Evolutionary conservation across 1,140 invertebrate genomes (phyloP).

Genomic region (Megalopta genalis): DNA sequence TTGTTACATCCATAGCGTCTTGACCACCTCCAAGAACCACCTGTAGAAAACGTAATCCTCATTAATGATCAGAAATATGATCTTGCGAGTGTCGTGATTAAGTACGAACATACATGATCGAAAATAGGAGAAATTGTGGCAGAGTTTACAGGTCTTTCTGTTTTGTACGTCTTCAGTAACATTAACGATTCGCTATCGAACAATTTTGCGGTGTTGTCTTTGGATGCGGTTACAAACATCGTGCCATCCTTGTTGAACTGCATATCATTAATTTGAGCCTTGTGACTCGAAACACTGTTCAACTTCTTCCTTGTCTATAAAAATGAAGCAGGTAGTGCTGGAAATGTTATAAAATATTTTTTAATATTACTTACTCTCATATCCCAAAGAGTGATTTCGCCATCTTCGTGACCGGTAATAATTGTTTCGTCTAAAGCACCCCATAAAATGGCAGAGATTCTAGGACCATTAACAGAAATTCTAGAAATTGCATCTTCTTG

Average conservation of each 20-base stretch:
- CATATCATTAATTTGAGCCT: conserved; percentile 95
- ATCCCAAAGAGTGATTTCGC: conserved; percentile 95
- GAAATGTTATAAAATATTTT: conserved; percentile 27
- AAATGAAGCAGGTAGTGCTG: neutral
- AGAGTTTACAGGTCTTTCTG: conserved; percentile 97
- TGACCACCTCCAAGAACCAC: conserved; percentile 97
- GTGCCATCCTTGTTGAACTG: conserved; percentile 95
- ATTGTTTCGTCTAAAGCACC: conserved; percentile 94
- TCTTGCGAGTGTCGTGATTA: neutral
- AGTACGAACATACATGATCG: conserved; percentile 88
- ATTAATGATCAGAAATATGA: neutral
- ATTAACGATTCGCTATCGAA: conserved; percentile 94
- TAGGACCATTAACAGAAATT: conserved; percentile 85
- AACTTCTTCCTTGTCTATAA: conserved; percentile 89
- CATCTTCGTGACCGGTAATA: conserved; percentile 96
- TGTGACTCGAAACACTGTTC: conserved; percentile 89
- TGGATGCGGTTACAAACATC: conserved; percentile 98
- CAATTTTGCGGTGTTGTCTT: conserved; percentile 95
- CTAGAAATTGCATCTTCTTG: conserved; percentile 83
- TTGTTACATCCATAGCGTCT: conserved; percentile 99
- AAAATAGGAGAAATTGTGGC: conserved; percentile 96
- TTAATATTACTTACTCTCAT: conserved; percentile 83
- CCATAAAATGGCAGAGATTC: conserved; percentile 96
- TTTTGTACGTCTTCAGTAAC: conserved; percentile 96
- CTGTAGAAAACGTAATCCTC: conserved; percentile 72